Evolutionary conservation across 2,888 invertebrate genomes (phyloP), one percentile per base, ranked within the genome.

Genomic region (Lepas anatifera): DNA sequence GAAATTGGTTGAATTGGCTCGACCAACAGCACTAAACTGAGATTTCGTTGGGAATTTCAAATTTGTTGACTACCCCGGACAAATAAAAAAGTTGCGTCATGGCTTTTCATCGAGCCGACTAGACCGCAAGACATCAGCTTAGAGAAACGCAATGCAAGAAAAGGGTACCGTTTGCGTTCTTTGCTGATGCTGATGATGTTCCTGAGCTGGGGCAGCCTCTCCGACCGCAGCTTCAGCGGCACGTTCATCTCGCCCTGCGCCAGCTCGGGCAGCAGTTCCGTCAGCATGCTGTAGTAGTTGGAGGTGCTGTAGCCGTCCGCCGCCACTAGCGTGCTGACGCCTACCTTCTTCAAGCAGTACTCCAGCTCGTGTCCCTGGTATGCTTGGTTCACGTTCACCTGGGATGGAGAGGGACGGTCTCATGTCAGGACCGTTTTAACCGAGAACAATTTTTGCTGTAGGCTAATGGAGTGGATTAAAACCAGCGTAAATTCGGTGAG

Each of bases 341-440:
- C 84, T 0, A 88, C 89, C 80, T 89, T 89, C 46, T 86, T 84
- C 22, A 94, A 77, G 69, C 87, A 87, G 77, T 87, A 89, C 68
- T 86, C 82, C 1, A 93, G 75, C 78, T 95, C 94, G 16, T 81
- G 78, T 0, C 83, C 81, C 77, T 87, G 85, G 77, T 88, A 91
- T 0, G 85, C 85, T 0, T 92, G 88, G 79, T 95, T 94, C 41
- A 93, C 83, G 70, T 87, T 87, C 16, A 90, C 90, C 73, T 73
- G 46, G 3, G n/a, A n/a, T n/a, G n/a, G n/a, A n/a, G n/a, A n/a
- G n/a, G n/a, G n/a, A n/a, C n/a, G n/a, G n/a, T n/a, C n/a, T n/a
- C n/a, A n/a, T n/a, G n/a, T n/a, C n/a, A n/a, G n/a, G n/a, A n/a
- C n/a, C n/a, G n/a, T n/a, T n/a, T n/a, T n/a, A n/a, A n/a, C n/a